Evolutionary conservation across 2,113 vertebrate species (phyloP).

Genomic region (human (Homo sapiens)): DNA sequence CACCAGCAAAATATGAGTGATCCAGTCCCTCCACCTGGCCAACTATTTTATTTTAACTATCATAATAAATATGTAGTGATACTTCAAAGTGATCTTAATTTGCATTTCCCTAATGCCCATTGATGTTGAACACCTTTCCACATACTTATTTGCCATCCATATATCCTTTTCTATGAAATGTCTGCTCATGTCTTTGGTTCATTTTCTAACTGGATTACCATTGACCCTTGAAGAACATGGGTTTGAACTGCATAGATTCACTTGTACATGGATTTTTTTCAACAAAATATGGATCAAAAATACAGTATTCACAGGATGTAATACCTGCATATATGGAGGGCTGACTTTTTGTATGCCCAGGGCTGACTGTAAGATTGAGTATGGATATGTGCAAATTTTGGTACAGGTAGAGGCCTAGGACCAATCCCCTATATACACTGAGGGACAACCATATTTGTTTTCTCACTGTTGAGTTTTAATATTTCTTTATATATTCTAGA

Average conservation of each 20-base stretch:
- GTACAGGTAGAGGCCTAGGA: not conserved
- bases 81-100: not conserved
- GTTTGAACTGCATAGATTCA: not conserved
- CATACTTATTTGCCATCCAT: not conserved
- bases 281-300: not conserved
- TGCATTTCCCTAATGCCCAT: not conserved
- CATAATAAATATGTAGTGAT: not conserved
- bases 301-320: not conserved
- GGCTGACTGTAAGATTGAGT: not conserved
- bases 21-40: not conserved
- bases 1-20: not conserved
- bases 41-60: not conserved
- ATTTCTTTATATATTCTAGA: not conserved
- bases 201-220: not conserved
- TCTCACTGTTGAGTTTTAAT: not conserved
- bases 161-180: not conserved
- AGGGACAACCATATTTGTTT: not conserved
- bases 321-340: not conserved
- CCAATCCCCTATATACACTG: not conserved
- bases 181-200: not conserved
- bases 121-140: not conserved
- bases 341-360: not conserved
- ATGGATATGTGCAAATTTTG: not conserved
- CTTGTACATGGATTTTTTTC: not conserved
- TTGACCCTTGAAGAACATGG: not conserved